Base-by-base conservation (phyloP, 2,113 vertebrate genomes). In the Otus sunia region DNA sequence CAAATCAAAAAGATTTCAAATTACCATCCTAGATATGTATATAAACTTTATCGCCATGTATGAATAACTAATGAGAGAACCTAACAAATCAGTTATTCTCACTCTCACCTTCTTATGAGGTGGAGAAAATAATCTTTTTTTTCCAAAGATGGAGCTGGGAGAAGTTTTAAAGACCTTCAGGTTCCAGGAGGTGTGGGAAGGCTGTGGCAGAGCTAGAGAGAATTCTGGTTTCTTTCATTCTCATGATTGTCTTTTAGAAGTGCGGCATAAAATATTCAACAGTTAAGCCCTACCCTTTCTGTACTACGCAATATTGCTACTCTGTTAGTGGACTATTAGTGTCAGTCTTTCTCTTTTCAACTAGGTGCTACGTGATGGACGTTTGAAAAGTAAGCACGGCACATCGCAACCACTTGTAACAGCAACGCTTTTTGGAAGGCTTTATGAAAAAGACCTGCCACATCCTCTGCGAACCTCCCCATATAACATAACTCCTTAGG, bases 381-480 rank as follows among this genome's bases (percentile, higher is more conserved):
- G 94, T 27, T 86, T 98, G 87, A 52, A 86, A 72, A 98, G 93
- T 63, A 85, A 97, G 58, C 69, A 87, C 4, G 34, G 88, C 13
- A 96, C 76, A 3, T 98, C 97, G 0, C 68, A 97, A 82, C 97
- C 97, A 0, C 56, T 98, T 3, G 0, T 98, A 86, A 98, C 98
- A 52, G 98, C 36, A 0, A 98, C 98, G 0, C 97, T 98, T 43
- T 98, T 98, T 78, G 98, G 98, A 85, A 98, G 98, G 63, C 32
- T 92, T 81, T 98, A 98, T 62, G 95, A 97, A 76, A 98, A 97
- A 79, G 98, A 98, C 47, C 37, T 4, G 10, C 62, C 30, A 0
- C 96, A 97, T 74, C 94, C 86, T 36, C 77, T 87, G 68, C 5
- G 41, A 53, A 52, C 3, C 22, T 64, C 89, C 43, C 14, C 1